A percentile compares a stretch with the other conserved stretches of the same genome.
Evolutionary conservation across 2,797 vertebrate species (phyloP).

Genomic region (Pantherophis alleghaniensis): DNA sequence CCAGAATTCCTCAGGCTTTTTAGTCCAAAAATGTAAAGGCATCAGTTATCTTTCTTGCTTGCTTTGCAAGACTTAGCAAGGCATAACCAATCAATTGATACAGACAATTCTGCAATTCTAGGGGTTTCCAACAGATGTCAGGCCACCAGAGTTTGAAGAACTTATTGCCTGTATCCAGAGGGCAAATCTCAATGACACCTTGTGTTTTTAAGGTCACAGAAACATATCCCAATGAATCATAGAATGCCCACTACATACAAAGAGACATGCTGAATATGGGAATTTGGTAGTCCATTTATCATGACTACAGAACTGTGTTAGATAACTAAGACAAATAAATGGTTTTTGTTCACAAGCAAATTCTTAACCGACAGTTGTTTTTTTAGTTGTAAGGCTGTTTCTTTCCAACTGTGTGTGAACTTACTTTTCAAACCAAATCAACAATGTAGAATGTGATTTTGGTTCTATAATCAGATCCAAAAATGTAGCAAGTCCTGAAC

Average conservation of each 20-base stretch:
- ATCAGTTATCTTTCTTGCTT: neutral
- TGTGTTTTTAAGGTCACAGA: neutral
- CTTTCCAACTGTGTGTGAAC: neutral
- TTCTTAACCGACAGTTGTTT: neutral
- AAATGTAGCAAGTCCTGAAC: neutral
- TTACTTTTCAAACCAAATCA: neutral
- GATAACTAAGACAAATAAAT: neutral
- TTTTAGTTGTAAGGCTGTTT: rapidly evolving
- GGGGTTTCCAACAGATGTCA: constrained; percentile 66
- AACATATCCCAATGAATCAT: neutral
- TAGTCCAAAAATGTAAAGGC: neutral
- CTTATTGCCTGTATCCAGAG: constrained; percentile 31
- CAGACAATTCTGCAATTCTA: constrained; percentile 17
- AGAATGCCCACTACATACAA: neutral
- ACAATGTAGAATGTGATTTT: neutral
- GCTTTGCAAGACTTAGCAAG: neutral
- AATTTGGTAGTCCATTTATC: neutral
- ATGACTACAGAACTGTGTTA: constrained; percentile 15
- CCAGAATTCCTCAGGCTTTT: neutral
- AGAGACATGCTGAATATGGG: neutral
- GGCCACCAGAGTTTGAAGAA: constrained; percentile 50
- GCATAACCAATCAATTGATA: neutral
- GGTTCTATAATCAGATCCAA: neutral
- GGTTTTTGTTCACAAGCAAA: rapidly evolving
- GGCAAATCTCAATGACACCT: neutral